These are phyloP conservation scores for Dryobota labecula DNA, from an alignment of 2,888 invertebrate species.

Conservation along the genomic window DNA sequence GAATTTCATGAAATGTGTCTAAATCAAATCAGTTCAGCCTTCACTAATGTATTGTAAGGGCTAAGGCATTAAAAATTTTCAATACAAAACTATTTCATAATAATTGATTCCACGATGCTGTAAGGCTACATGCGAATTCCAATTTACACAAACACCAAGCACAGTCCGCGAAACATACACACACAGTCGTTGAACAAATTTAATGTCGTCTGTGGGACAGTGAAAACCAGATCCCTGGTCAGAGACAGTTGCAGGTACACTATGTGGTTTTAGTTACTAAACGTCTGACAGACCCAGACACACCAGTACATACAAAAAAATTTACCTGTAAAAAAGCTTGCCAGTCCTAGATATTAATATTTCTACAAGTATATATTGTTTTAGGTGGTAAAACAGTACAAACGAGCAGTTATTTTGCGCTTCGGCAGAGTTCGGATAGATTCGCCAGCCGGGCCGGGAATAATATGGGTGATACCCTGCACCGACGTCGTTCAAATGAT, in stretches of 20 bases:
- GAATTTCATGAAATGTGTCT: too few species aligned
- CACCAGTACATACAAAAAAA: not conserved
- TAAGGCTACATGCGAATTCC: too few species aligned
- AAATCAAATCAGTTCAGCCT: too few species aligned
- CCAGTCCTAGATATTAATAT: constrained; percentile 1
- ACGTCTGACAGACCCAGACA: not conserved
- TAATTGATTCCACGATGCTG: not conserved
- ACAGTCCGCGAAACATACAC: too few species aligned
- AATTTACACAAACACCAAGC: not conserved
- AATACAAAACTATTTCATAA: not conserved
- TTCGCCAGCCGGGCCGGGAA: constrained; percentile 92
- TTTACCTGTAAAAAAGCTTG: not conserved
- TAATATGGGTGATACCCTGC: constrained; percentile 97
- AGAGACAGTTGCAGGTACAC: not conserved
- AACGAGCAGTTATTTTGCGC: constrained; percentile 89
- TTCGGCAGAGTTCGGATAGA: constrained; percentile 87
- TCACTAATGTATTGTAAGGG: not conserved
- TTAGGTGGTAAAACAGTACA: constrained; percentile 89
- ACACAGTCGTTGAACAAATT: too few species aligned
- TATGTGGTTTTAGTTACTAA: not conserved
- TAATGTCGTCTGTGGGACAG: not conserved
- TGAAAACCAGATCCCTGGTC: not conserved
- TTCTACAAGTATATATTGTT: constrained; percentile 5
- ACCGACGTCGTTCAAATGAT: constrained; percentile 96
- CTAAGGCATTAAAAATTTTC: not conserved